Conservation (phyloP, 2,113 vertebrate genomes). For the Xenus cinereus region DNA sequence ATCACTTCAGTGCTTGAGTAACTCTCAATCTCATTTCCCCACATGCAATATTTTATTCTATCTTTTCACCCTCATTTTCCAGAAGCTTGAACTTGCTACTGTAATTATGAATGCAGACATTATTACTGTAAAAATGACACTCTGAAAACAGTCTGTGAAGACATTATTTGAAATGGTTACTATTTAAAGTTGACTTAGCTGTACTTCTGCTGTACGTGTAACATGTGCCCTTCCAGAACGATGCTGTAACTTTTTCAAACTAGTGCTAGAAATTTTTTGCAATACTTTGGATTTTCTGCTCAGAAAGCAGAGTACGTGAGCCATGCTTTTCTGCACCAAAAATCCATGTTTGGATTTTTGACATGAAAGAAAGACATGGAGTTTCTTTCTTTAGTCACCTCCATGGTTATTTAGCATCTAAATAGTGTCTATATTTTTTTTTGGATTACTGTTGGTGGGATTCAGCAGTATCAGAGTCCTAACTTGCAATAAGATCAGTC, state of each 20-base stretch:
- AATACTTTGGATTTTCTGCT: not conserved
- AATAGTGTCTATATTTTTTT: not conserved
- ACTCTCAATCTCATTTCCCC: constrained; percentile 42
- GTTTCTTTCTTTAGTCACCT: not conserved
- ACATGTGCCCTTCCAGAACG: not conserved
- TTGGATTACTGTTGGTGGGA: not conserved
- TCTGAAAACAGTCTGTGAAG: constrained; percentile 41
- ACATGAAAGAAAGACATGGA: not conserved
- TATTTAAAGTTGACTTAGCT: constrained; percentile 41
- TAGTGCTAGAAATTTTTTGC: not conserved
- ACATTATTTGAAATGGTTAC: constrained; percentile 4
- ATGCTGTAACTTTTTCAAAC: not conserved
- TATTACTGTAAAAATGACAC: constrained; percentile 49
- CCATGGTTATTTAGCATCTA: not conserved
- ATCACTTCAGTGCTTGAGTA: constrained; percentile 11
- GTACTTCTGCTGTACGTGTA: constrained; percentile 6
- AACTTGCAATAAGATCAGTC: not conserved
- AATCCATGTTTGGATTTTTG: not conserved
- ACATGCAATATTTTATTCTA: constrained; percentile 59
- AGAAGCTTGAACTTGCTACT: constrained; percentile 37
- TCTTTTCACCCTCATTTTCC: constrained; percentile 48
- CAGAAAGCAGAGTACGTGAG: not conserved
- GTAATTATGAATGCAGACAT: constrained; percentile 69
- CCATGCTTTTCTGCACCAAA: not conserved
- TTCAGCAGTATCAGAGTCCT: not conserved